phyloP scores from a whole-genome alignment of 2,888 invertebrate species.

The Argyra leucocephala region DNA sequence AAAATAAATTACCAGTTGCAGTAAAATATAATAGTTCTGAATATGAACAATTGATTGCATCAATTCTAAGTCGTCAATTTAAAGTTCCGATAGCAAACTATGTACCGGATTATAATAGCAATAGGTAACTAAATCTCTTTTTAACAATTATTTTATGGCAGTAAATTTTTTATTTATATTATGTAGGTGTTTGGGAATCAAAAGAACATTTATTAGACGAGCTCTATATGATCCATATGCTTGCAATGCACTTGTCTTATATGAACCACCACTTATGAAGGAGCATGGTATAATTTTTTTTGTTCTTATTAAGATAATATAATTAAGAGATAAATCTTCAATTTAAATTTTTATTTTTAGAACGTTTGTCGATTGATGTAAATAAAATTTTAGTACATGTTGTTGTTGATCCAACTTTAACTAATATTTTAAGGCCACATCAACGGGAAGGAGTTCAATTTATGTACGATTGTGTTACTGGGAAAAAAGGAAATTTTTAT shows the following conservation, averaged over 20 bases:
- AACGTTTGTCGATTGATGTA: conserved; percentile 70
- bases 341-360: conserved; percentile 34
- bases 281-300: conserved; percentile 49
- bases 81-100: conserved; percentile 90
- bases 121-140: too few species aligned
- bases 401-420: conserved; percentile 89
- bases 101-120: conserved; percentile 57
- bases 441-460: conserved; percentile 98
- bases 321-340: not conserved
- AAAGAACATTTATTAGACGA: conserved; percentile 48
- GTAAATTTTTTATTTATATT: not conserved
- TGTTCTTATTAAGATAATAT: not conserved
- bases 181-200: conserved; percentile 64
- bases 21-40: conserved; percentile 42
- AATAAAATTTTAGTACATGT: conserved; percentile 69
- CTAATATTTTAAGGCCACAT: conserved; percentile 87
- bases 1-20: conserved; percentile 20
- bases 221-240: conserved; percentile 86
- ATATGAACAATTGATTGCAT: conserved; percentile 72
- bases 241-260: conserved; percentile 83
- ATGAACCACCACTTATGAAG: conserved; percentile 69
- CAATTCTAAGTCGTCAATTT: conserved; percentile 75
- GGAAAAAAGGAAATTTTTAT: conserved; percentile 68
- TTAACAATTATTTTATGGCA: not conserved
- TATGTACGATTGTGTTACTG: conserved; percentile 98